Evolutionary conservation across 2,797 vertebrate species (phyloP).

Genomic region (Sciurus vulgaris): DNA sequence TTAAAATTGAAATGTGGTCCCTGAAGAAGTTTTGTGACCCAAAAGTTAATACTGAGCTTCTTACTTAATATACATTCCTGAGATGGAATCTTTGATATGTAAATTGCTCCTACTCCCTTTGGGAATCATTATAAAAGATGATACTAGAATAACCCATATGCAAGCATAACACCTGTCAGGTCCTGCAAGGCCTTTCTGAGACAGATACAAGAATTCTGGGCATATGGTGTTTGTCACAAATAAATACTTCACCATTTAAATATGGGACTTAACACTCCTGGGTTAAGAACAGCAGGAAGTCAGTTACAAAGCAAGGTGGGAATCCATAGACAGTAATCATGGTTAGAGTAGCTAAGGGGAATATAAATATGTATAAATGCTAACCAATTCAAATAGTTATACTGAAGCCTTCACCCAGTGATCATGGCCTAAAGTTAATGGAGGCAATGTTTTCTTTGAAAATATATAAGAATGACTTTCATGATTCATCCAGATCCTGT

Average conservation of each 20-base stretch:
- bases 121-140: conserved; percentile 68
- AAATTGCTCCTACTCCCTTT: conserved; percentile 52
- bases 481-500: not conserved
- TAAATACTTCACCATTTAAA: conserved; percentile 50
- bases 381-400: not conserved
- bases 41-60: conserved; percentile 56
- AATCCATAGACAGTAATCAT: not conserved
- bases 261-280: not conserved
- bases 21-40: conserved; percentile 9
- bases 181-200: conserved; percentile 10
- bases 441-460: conserved; percentile 10
- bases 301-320: not conserved
- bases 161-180: conserved; percentile 32
- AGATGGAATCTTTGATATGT: conserved; percentile 56
- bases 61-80: not conserved
- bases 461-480: not conserved
- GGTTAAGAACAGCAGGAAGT: conserved; percentile 44
- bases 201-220: conserved; percentile 17
- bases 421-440: conserved; percentile 10
- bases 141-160: conserved; percentile 17
- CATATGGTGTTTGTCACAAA: conserved; percentile 64
- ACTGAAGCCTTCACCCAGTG: not conserved
- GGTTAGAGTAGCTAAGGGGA: not conserved
- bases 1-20: conserved; percentile 11
- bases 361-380: not conserved